Evolutionary conservation across 37 sponge, comb jelly and placozoan species (phyloP).

Genomic region (Axinella damicornis): DNA sequence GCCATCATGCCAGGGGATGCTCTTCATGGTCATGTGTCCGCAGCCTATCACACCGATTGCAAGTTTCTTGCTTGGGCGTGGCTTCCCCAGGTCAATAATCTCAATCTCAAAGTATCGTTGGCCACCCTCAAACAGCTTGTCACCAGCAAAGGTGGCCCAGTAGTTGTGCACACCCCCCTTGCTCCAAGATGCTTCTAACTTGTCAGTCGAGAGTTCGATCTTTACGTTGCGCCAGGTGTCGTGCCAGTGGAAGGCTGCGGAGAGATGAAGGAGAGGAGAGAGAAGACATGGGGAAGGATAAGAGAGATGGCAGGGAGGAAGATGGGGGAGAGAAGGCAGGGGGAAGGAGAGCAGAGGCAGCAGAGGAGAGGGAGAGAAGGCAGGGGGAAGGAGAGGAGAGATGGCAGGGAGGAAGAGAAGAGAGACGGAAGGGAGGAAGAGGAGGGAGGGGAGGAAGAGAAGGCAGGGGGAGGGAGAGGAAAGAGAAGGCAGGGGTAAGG

Average conservation of each 20-base stretch:
- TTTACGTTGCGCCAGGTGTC: conserved; percentile 47
- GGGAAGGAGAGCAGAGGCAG: not conserved
- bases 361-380: not conserved
- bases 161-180: conserved; percentile 4
- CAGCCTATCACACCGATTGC: conserved; percentile 48
- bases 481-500: too few species aligned
- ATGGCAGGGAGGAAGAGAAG: too few species aligned
- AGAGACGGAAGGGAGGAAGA: too few species aligned
- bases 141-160: conserved; percentile 46
- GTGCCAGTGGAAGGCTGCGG: conserved; percentile 42
- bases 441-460: too few species aligned
- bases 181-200: conserved; percentile 38
- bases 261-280: too few species aligned
- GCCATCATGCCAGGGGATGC: conserved; percentile 44
- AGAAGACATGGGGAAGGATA: too few species aligned
- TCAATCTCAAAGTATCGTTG: conserved; percentile 53
- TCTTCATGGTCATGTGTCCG: not conserved
- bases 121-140: conserved; percentile 19
- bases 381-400: not conserved
- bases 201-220: conserved; percentile 27
- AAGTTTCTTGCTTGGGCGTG: conserved; percentile 18
- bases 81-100: conserved; percentile 34
- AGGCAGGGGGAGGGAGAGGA: too few species aligned
- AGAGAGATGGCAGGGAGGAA: not conserved
- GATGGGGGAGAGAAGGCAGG: not conserved